Percentiles rank a stretch among this genome's conserved stretches.
These are phyloP conservation scores for Ischnura elegans DNA, from an alignment of 2,888 invertebrate genomes.

Conservation along the genomic window DNA sequence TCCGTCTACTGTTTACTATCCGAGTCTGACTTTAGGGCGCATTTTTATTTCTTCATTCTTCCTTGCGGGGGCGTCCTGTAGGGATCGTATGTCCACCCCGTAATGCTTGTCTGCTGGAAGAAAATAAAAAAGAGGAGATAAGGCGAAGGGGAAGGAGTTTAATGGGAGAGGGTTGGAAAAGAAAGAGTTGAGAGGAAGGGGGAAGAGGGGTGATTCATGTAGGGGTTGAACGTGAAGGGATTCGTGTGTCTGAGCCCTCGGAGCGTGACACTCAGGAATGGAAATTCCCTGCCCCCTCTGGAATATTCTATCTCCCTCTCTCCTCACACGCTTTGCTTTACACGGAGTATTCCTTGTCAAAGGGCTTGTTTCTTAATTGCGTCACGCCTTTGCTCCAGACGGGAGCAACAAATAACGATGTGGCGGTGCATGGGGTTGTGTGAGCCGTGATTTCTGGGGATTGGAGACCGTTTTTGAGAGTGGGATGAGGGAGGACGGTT, in stretches of 20 bases:
- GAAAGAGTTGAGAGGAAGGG: not conserved
- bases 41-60: not conserved
- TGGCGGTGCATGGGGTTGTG: no score
- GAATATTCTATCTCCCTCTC: not conserved
- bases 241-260: constrained; percentile 17
- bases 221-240: not conserved
- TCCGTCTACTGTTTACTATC: not conserved
- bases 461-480: not conserved
- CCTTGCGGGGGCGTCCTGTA: not conserved
- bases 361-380: constrained; percentile 23
- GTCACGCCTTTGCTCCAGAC: not conserved
- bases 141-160: no score
- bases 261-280: constrained; percentile 29
- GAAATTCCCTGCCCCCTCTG: not conserved
- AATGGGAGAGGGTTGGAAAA: not conserved
- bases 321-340: not conserved
- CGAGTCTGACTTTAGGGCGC: not conserved
- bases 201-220: not conserved
- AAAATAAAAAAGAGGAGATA: no score
- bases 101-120: not conserved
- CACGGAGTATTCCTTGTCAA: constrained; percentile 24
- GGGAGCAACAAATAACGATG: constrained; percentile 18
- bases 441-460: not conserved
- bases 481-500: not conserved
- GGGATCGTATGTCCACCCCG: not conserved